Evolutionary conservation across 2,113 vertebrate genomes (phyloP).

Genomic region (Cyprinodon tularosa): DNA sequence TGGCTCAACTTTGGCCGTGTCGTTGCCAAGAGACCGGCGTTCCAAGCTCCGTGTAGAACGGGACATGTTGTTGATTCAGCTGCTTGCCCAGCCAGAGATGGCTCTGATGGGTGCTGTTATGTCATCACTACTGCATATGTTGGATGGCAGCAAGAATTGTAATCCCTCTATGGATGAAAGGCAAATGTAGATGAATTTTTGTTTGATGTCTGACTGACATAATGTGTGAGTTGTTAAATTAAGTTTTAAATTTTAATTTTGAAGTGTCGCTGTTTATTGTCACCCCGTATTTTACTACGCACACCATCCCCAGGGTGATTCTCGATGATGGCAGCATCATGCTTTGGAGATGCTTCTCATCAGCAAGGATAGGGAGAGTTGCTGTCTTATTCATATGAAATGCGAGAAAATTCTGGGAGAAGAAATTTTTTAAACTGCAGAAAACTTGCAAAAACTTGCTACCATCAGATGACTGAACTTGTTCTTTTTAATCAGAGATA

Average conservation of each 20-base stretch:
- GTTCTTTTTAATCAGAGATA: not conserved
- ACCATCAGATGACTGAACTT: not conserved
- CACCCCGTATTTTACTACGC: no score
- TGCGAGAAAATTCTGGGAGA: not conserved
- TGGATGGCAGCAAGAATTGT: conserved; percentile 18
- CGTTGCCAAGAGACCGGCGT: conserved; percentile 78
- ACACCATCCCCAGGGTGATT: not conserved
- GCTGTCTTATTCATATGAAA: not conserved
- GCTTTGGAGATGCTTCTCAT: not conserved
- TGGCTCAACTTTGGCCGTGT: conserved; percentile 48
- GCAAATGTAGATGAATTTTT: conserved; percentile 17
- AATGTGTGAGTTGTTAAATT: not conserved
- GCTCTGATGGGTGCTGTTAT: conserved; percentile 68
- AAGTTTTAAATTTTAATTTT: no score
- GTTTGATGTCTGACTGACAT: not conserved
- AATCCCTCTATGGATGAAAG: conserved; percentile 17
- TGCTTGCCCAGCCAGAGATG: conserved; percentile 57
- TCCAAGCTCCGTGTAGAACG: conserved; percentile 64
- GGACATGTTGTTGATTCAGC: conserved; percentile 75
- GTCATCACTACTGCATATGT: conserved; percentile 47
- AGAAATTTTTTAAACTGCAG: no score
- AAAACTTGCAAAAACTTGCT: no score
- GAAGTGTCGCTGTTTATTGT: no score
- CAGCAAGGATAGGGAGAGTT: not conserved
- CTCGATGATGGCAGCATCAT: not conserved